Evolutionary conservation across 2,113 vertebrate genomes (phyloP), one percentile per base, ranked within the genome.

Genomic region (Sisor rabdophorus): DNA sequence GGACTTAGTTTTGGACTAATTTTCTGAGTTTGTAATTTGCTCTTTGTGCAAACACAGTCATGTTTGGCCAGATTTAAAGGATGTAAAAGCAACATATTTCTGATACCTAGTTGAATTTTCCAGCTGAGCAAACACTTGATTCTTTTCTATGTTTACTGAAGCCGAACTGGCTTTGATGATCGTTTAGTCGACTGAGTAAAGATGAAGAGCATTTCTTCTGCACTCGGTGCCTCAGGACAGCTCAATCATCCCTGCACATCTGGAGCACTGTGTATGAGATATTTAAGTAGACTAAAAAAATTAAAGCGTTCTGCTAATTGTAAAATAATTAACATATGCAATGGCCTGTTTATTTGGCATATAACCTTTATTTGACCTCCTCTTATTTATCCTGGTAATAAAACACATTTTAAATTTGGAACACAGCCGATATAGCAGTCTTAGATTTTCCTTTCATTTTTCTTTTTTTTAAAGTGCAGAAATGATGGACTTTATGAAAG

Each of bases 111-210:
- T 78, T 70, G 40, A 78, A n/a, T 69, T 72, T 55, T 15, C 56
- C 82, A 84, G 77, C 77, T 81, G 80, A 74, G 48, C 65, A 75
- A 81, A 81, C 60, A 75, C 36, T 58, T 10, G 6, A 44, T 9
- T 79, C 77, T 44, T 76, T 63, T 30, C 52, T 12, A n/a, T 76
- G 61, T 80, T 72, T 78, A 75, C 55, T 44, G 48, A 44, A 59
- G 56, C 13, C 47, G 63, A 22, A 67, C 63, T 61, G 26, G 16
- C 30, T 44, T 56, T 47, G 53, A 36, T 77, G 61, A 40, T 74
- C 28, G 16, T 61, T 52, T 20, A 67, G n/a, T 59, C 30, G 36
- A 24, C 20, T 59, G 40, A 71, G 36, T 24, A 24, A 65, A 52
- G 24, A 79, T 65, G 44, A 32, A 75, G 50, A 50, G 52, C 54